These are phyloP conservation scores for Apomyelois bistriatella DNA, from an alignment of 2,888 invertebrate genomes.

Conservation along the genomic window DNA sequence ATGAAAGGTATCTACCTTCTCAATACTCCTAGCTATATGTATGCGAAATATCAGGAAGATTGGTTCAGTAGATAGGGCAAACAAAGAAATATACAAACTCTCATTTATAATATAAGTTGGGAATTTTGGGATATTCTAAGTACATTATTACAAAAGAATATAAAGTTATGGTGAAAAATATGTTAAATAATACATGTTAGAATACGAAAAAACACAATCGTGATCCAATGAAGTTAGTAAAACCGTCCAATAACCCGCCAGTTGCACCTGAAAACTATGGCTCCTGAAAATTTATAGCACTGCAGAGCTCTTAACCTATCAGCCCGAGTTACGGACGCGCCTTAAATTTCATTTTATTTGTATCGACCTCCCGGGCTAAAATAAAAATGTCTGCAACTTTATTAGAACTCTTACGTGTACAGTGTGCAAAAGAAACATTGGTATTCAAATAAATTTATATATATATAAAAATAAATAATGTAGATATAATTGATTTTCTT, in stretches of 20 bases:
- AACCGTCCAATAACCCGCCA: neutral
- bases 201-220: neutral
- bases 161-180: too few relatives aligned
- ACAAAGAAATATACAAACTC: too few relatives aligned
- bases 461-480: too few relatives aligned
- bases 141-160: too few relatives aligned
- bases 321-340: conserved; percentile 16
- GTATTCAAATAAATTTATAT: neutral
- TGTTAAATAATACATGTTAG: too few relatives aligned
- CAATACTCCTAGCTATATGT: too few relatives aligned
- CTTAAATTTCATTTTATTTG: conserved; percentile 23
- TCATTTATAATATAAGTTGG: too few relatives aligned
- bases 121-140: too few relatives aligned
- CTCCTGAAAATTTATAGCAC: conserved; percentile 23
- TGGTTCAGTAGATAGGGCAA: too few relatives aligned
- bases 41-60: too few relatives aligned
- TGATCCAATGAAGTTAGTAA: neutral
- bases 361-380: conserved; percentile 12
- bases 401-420: neutral
- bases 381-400: conserved; percentile 8
- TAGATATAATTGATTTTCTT: too few relatives aligned
- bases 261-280: neutral
- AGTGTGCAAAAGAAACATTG: neutral
- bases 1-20: too few relatives aligned
- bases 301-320: conserved; percentile 18